A percentile compares a stretch with the other conserved stretches of the same genome.
Conservation (phyloP, 2,888 invertebrate species). For the Pollenia labialis region DNA sequence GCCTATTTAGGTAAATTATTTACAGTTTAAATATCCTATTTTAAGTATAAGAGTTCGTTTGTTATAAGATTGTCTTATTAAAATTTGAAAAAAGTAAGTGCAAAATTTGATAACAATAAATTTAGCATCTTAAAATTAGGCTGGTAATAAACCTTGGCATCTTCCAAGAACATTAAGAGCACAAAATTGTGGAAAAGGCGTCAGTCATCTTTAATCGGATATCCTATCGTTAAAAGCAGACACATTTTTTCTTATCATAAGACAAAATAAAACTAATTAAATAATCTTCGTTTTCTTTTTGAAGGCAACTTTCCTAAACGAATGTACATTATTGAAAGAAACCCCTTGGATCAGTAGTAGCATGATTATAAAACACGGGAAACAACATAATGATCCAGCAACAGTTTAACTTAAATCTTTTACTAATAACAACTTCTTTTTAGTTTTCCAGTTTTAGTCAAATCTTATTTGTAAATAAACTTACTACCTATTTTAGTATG, state of each 20-base stretch:
- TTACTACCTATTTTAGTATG: conserved; percentile 38
- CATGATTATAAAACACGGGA: conserved; percentile 48
- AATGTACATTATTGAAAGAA: conserved; percentile 50
- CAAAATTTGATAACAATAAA: conserved; percentile 40
- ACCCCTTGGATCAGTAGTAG: conserved; percentile 61
- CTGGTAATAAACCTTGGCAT: not conserved
- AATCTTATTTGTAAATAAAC: conserved; percentile 41
- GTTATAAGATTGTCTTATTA: conserved; percentile 13
- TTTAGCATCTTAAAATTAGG: conserved; percentile 36
- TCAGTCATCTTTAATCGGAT: conserved; percentile 28
- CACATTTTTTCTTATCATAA: conserved; percentile 19
- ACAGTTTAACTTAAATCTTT: conserved; percentile 39
- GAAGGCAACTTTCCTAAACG: conserved; percentile 66
- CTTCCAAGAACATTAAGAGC: conserved; percentile 19
- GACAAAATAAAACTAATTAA: conserved; percentile 67
- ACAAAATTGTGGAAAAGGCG: conserved; percentile 33
- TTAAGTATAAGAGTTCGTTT: conserved; percentile 14
- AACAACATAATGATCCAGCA: conserved; percentile 52
- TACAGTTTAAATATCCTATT: conserved; percentile 19
- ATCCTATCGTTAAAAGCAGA: conserved; percentile 14
- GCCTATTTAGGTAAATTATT: conserved; percentile 83
- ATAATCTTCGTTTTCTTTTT: conserved; percentile 73
- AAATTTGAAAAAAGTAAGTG: conserved; percentile 52
- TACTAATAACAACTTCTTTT: conserved; percentile 70
- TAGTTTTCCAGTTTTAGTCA: conserved; percentile 66